Evolutionary conservation across 2,888 invertebrate species (phyloP).

Genomic region (Drosophila picticornis): DNA sequence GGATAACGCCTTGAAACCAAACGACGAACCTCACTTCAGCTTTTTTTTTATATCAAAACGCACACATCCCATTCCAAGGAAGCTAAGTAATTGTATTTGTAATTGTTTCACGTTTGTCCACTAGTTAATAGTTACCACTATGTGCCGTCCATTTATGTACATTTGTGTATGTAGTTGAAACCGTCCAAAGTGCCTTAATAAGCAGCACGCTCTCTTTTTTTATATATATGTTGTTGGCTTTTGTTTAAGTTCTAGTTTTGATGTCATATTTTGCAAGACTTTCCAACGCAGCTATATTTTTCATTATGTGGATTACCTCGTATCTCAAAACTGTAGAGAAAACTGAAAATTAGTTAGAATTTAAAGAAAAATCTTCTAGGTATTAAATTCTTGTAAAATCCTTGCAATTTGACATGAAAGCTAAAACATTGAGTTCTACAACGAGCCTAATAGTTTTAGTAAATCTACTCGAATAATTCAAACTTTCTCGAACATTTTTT

Average conservation of each 20-base stretch:
- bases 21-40: slow-evolving; percentile 12
- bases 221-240: slow-evolving; percentile 1
- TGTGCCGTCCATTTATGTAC: slow-evolving; percentile 43
- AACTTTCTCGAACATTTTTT: slow-evolving; percentile 10
- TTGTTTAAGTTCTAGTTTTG: slow-evolving; percentile 1
- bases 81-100: slow-evolving; percentile 35
- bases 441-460: slow-evolving; percentile 34
- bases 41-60: background rate
- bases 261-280: background rate
- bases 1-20: slow-evolving; percentile 15
- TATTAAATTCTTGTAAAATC: background rate
- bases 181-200: slow-evolving; percentile 58
- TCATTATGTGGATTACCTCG: background rate
- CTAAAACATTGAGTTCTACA: background rate
- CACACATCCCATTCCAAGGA: slow-evolving; percentile 30
- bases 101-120: slow-evolving; percentile 25
- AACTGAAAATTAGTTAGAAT: background rate
- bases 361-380: background rate
- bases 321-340: background rate
- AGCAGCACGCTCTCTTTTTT: background rate
- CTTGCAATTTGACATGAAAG: background rate
- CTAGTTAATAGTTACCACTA: slow-evolving; percentile 32
- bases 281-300: background rate
- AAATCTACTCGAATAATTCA: slow-evolving; percentile 31
- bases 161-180: slow-evolving; percentile 18